Percentiles rank a stretch among this genome's conserved stretches.
These are phyloP conservation scores for Busseola fusca DNA, from an alignment of 2,888 invertebrate species.

Conservation along the genomic window DNA sequence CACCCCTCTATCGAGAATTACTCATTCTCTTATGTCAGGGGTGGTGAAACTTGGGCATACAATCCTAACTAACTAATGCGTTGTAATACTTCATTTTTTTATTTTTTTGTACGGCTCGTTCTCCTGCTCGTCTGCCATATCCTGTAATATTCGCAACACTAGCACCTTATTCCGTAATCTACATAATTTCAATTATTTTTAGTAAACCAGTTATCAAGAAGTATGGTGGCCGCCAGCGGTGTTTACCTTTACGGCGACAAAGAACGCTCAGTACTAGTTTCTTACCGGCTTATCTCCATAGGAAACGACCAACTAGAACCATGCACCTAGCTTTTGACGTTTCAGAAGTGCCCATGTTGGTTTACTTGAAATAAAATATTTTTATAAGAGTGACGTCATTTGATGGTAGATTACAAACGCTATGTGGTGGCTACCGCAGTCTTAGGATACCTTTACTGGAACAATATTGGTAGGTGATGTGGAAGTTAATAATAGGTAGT, in stretches of 20 bases:
- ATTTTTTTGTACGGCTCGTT: too few species aligned
- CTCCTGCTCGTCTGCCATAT: too few species aligned
- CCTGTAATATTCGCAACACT: background rate
- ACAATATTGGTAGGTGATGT: background rate
- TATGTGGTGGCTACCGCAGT: background rate
- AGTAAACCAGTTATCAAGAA: too few species aligned
- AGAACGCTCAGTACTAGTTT: too few species aligned
- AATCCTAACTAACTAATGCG: background rate
- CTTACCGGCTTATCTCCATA: too few species aligned
- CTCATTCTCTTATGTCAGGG: constrained; percentile 47
- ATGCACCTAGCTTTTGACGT: too few species aligned
- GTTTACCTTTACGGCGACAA: background rate
- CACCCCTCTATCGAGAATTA: constrained; percentile 58
- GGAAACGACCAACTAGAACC: too few species aligned
- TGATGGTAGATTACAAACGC: background rate
- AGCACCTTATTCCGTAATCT: background rate
- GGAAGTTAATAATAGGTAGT: too few species aligned
- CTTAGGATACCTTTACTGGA: background rate
- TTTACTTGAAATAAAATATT: too few species aligned
- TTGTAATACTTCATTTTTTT: too few species aligned
- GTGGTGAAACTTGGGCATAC: constrained; percentile 4
- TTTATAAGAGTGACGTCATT: background rate
- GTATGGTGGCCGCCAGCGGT: too few species aligned
- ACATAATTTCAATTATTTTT: background rate
- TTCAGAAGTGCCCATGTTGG: too few species aligned